Base-by-base conservation (phyloP, 2,888 invertebrate genomes). In the Oxyscelio sp. region DNA sequence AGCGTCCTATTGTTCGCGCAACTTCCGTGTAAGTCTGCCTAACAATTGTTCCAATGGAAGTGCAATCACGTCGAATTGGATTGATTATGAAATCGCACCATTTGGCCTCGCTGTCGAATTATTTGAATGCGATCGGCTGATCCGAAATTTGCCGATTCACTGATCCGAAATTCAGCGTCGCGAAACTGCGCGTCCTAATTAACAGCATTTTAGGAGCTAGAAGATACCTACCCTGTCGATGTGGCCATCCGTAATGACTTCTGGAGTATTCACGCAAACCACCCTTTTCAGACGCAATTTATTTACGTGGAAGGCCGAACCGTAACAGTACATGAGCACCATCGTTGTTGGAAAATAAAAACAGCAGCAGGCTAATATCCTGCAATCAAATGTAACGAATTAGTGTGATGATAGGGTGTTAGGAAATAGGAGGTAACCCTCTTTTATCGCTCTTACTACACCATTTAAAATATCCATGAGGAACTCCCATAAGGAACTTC, bases 271-370 rank as follows among this genome's bases (percentile, higher is more conserved):
- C 73, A 94, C 95, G 82, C 94, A 93, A 77, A 94, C 94, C 22
- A 94, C 94, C 88, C 94, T 95, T 94, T 96, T 96, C 87, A 96
- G 95, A 84, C 97, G 96, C 86, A 97, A 96, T 94, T 97, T 97
- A 95, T 97, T 97, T 91, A 97, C 97, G 94, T 98, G 98, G 93
- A 98, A 98, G 59, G 98, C 98, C 21, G 97, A 97, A 34, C 98
- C 98, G 92, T 98, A 98, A 94, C 98, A 98, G 94, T 98, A 98
- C 97, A 98, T 98, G 90, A 98, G 95, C 82, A 97, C 97, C 98
- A 98, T 98, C 31, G 98, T 98, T 24, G 98, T 98, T 21, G 98
- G 98, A 91, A 98, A 98, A 94, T 98, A 98, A 94, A 98, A 97
- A 84, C 97, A 97, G 94, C 98, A 98, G 90, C 97, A 97, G 80